Percentiles rank a stretch among this genome's conserved stretches.
phyloP scores from a whole-genome alignment of 2,888 invertebrate species.

The Cylloceria caligata region DNA sequence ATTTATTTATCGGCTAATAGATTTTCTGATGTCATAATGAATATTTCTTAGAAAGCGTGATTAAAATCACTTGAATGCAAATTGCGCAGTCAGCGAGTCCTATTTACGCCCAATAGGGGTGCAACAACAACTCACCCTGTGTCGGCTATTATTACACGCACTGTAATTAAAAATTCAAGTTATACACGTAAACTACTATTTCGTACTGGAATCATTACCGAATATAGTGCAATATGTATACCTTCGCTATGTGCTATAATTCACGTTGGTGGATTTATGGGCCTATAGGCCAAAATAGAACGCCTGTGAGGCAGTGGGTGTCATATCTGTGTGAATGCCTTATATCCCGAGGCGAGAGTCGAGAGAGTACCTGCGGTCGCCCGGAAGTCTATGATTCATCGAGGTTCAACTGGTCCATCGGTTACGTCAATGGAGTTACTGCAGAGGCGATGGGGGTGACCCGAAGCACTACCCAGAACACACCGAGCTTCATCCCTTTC shows the following conservation, averaged over 20 bases:
- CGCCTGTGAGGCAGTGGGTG: neutral
- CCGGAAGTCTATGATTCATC: constrained; percentile 76
- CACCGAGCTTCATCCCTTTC: constrained; percentile 17
- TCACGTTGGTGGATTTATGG: constrained; percentile 27
- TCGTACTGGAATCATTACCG: constrained; percentile 5
- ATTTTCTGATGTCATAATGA: no score
- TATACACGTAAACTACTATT: constrained; percentile 7
- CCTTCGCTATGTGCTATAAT: constrained; percentile 27
- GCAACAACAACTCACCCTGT: neutral
- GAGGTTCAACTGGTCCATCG: constrained; percentile 74
- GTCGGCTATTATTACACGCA: constrained; percentile 4
- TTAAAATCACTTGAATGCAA: neutral
- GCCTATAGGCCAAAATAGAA: constrained; percentile 27
- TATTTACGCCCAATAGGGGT: neutral
- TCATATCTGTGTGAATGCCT: constrained; percentile 51
- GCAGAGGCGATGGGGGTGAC: constrained; percentile 37
- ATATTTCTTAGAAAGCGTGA: no score
- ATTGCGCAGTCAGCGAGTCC: neutral
- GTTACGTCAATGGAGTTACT: constrained; percentile 75
- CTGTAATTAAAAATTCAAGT: neutral
- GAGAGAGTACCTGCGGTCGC: constrained; percentile 67
- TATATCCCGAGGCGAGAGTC: constrained; percentile 68
- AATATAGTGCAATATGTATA: constrained; percentile 23
- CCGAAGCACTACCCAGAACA: neutral
- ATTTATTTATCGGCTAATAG: no score